phyloP scores from a whole-genome alignment of 2,888 invertebrate genomes.

The Heliconius aoede region DNA sequence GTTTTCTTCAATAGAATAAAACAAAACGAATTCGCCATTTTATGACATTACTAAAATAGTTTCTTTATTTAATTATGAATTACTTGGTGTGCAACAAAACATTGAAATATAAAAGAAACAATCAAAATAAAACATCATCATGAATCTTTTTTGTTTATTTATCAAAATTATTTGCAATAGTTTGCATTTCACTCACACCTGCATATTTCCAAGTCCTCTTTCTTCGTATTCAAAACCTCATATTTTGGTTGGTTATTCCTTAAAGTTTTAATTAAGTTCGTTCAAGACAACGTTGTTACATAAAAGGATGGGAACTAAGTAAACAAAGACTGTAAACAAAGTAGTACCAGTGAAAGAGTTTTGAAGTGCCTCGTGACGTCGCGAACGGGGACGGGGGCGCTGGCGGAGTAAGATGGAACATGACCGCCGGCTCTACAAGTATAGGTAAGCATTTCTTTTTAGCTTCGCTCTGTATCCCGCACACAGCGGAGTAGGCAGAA shows the following conservation, averaged over 20 bases:
- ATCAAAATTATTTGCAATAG: background rate
- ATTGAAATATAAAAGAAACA: background rate
- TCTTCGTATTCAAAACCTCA: background rate
- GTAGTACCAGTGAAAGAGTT: constrained; percentile 31
- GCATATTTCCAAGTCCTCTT: background rate
- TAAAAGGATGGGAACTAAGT: constrained; percentile 41
- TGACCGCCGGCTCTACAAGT: constrained; percentile 69
- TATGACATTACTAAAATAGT: background rate
- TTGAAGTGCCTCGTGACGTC: constrained; percentile 27
- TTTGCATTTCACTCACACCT: background rate
- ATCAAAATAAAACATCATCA: background rate
- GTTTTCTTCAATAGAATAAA: too few relatives aligned
- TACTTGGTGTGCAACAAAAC: background rate
- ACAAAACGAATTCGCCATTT: background rate
- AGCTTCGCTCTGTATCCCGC: background rate
- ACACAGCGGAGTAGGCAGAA: background rate
- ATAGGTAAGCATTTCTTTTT: constrained; percentile 66
- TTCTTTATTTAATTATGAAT: background rate
- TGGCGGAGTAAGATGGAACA: constrained; percentile 77
- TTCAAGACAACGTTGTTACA: constrained; percentile 7
- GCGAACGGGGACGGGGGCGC: constrained; percentile 43
- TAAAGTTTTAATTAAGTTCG: constrained; percentile 6
- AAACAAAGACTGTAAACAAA: constrained; percentile 30
- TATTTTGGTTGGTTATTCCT: background rate
- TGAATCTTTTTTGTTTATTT: too few relatives aligned